These are phyloP conservation scores for Balanococcus diminutus DNA, from an alignment of 2,888 invertebrate genomes.

Conservation along the genomic window DNA sequence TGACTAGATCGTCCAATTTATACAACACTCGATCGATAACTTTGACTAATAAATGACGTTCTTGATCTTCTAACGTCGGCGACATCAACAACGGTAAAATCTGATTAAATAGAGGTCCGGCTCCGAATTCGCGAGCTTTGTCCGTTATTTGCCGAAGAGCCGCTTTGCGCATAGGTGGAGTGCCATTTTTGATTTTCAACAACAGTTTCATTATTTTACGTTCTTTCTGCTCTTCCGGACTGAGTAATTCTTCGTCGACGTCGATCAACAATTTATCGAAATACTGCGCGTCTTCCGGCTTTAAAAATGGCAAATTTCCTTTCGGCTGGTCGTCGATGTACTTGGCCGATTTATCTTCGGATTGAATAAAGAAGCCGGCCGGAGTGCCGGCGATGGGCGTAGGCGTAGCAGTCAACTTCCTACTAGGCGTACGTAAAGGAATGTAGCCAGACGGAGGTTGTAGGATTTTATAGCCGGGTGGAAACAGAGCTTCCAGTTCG, in stretches of 20 bases:
- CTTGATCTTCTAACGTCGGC: constrained; percentile 98
- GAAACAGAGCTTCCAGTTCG: constrained; percentile 96
- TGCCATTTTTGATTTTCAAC: constrained; percentile 98
- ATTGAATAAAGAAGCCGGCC: constrained; percentile 94
- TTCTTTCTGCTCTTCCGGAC: constrained; percentile 97
- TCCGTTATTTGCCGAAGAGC: constrained; percentile 97
- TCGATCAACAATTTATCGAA: constrained; percentile 98
- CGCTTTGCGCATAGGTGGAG: constrained; percentile 98
- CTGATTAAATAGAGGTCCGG: constrained; percentile 98
- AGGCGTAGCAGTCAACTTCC: constrained; percentile 97
- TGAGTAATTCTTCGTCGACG: constrained; percentile 94
- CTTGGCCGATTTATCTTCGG: constrained; percentile 84
- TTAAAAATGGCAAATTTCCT: constrained; percentile 96
- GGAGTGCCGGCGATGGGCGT: constrained; percentile 94
- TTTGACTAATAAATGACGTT: constrained; percentile 97
- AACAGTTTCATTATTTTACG: constrained; percentile 98
- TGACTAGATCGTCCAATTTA: constrained; percentile 96
- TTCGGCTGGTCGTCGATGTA: constrained; percentile 97
- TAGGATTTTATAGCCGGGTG: constrained; percentile 95
- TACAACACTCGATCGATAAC: constrained; percentile 98
- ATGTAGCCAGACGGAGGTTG: constrained; percentile 95
- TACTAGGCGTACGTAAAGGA: constrained; percentile 95
- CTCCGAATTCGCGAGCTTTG: constrained; percentile 97
- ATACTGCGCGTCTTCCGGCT: constrained; percentile 99
- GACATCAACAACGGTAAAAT: constrained; percentile 99